Conservation (phyloP, 2,797 vertebrate species). For the Chelmon rostratus region DNA sequence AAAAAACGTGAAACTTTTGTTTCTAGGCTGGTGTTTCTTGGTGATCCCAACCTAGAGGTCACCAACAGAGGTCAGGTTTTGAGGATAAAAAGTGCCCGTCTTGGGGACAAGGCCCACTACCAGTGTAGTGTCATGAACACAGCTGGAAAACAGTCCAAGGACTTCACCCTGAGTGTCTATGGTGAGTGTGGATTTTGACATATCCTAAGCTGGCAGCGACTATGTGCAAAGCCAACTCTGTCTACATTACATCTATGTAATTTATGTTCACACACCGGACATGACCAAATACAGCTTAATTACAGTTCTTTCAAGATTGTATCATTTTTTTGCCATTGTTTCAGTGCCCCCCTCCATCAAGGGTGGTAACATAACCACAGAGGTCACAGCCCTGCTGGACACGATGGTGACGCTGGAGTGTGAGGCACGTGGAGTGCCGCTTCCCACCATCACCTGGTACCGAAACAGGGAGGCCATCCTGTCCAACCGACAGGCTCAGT, state of each 20-base stretch:
- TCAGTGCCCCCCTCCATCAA: conserved; percentile 95
- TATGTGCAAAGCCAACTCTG: neutral
- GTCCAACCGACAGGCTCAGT: conserved; percentile 88
- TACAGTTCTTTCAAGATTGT: neutral
- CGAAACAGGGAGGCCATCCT: conserved; percentile 86
- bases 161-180: conserved; percentile 89
- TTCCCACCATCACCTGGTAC: conserved; percentile 92
- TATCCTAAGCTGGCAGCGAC: neutral
- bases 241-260: neutral
- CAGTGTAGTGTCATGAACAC: conserved; percentile 91
- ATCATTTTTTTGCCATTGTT: conserved; percentile 14
- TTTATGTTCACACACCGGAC: neutral
- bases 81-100: conserved; percentile 89
- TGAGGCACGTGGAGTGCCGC: conserved; percentile 91
- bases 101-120: conserved; percentile 93
- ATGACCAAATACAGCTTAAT: neutral
- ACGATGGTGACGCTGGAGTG: conserved; percentile 91
- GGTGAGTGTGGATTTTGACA: conserved; percentile 82
- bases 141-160: conserved; percentile 93
- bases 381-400: conserved; percentile 88
- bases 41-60: conserved; percentile 91
- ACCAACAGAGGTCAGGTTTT: conserved; percentile 89
- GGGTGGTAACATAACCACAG: conserved; percentile 90
- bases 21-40: conserved; percentile 90
- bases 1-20: conserved; percentile 10